Conservation (phyloP, 2,888 invertebrate species). For the Scaptomyza caliginosa region DNA sequence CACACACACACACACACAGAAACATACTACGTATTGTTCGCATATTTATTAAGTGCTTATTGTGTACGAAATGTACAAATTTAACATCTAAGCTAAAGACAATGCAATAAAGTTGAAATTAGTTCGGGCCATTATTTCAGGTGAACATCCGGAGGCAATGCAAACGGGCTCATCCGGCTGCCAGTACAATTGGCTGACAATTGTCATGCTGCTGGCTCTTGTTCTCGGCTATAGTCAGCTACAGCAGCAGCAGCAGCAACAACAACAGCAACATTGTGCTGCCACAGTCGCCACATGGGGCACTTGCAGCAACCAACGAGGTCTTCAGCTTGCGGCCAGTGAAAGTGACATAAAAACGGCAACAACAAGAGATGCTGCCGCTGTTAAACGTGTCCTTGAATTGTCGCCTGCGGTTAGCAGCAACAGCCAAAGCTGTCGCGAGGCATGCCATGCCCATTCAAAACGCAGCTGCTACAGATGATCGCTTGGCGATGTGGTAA, state of each 20-base stretch:
- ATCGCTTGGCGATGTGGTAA: conserved; percentile 41
- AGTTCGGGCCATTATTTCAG: conserved; percentile 85
- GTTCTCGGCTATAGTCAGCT: conserved; percentile 78
- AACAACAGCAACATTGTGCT: conserved; percentile 41
- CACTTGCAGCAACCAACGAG: conserved; percentile 24
- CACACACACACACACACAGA: conserved; percentile 4
- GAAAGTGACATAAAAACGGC: conserved; percentile 43
- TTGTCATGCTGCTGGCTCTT: conserved; percentile 78
- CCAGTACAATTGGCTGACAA: conserved; percentile 83
- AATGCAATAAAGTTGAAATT: conserved; percentile 84
- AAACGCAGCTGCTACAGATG: conserved; percentile 67
- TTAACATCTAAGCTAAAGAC: conserved; percentile 78
- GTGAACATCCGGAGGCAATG: conserved; percentile 85
- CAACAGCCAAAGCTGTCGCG: conserved; percentile 20
- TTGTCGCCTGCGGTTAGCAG: conserved; percentile 38
- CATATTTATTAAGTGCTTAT: conserved; percentile 47
- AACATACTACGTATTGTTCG: conserved; percentile 5
- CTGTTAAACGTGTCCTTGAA: conserved; percentile 16
- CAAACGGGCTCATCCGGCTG: conserved; percentile 84
- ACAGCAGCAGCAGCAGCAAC: conserved; percentile 35
- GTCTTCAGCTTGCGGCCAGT: conserved; percentile 36
- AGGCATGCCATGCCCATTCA: conserved; percentile 32
- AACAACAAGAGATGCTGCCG: conserved; percentile 14
- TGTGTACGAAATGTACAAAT: conserved; percentile 53
- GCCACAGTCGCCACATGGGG: conserved; percentile 38